phyloP scores from a whole-genome alignment of 1,140 invertebrate species.

The Bombyx mori region DNA sequence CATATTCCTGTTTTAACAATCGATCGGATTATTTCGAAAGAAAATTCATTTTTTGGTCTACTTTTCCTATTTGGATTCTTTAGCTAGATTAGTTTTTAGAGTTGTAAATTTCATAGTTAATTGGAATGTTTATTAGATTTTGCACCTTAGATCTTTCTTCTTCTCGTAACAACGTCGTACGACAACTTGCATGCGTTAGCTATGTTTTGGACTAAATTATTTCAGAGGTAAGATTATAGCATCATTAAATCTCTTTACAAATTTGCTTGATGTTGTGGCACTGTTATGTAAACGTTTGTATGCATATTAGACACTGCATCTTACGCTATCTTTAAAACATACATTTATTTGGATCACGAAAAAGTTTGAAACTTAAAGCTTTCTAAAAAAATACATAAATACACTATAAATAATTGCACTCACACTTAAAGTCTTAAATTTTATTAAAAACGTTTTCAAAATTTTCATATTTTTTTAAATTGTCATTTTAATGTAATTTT shows the following conservation, averaged over 20 bases:
- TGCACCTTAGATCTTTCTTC: constrained; percentile 58
- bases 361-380: not conserved
- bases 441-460: not conserved
- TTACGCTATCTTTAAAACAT: constrained; percentile 15
- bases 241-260: too few species aligned
- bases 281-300: constrained; percentile 27
- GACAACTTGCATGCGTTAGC: constrained; percentile 40
- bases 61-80: constrained; percentile 40
- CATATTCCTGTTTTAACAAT: constrained; percentile 42
- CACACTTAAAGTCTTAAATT: not conserved
- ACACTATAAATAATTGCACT: not conserved
- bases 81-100: constrained; percentile 43
- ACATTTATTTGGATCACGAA: not conserved
- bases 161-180: constrained; percentile 48
- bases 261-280: constrained; percentile 4
- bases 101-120: constrained; percentile 34
- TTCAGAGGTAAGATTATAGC: too few species aligned
- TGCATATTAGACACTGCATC: constrained; percentile 8
- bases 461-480: not conserved
- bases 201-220: constrained; percentile 17
- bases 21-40: constrained; percentile 36
- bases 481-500: not conserved
- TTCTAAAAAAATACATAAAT: not conserved
- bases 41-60: constrained; percentile 55
- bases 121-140: constrained; percentile 54